Percentiles rank a stretch among this genome's conserved stretches.
Conservation (phyloP, 2,797 vertebrate species). For the Synanceia verrucosa region DNA sequence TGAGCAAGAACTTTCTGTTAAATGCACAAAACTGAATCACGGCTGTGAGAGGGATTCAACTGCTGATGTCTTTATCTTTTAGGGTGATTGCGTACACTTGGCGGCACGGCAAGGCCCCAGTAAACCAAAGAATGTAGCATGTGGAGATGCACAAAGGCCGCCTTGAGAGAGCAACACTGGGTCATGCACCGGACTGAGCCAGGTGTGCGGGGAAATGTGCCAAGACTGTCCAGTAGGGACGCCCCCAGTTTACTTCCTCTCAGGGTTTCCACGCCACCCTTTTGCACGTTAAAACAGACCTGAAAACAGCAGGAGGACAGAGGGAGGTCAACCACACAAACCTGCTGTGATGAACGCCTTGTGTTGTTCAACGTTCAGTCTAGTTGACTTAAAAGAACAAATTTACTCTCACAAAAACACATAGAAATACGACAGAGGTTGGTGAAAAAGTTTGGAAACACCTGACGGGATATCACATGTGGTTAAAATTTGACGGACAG, state of each 20-base stretch:
- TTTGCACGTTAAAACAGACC: slow-evolving; percentile 20
- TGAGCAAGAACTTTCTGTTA: background rate
- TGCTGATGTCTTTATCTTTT: background rate
- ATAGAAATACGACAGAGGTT: background rate
- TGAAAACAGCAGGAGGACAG: background rate
- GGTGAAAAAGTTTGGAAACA: background rate
- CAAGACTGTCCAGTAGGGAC: slow-evolving; percentile 39
- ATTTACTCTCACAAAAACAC: background rate
- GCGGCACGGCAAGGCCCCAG: slow-evolving; percentile 6
- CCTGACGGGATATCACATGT: background rate
- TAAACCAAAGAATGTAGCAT: slow-evolving; percentile 70
- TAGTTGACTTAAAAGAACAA: background rate
- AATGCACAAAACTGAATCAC: slow-evolving; percentile 9
- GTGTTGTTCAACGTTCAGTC: slow-evolving; percentile 29
- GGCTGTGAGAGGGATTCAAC: background rate
- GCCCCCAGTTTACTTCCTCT: slow-evolving; percentile 36
- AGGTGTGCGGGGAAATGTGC: slow-evolving; percentile 76
- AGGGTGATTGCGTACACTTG: background rate
- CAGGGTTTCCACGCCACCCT: slow-evolving; percentile 24
- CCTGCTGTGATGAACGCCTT: slow-evolving; percentile 38
- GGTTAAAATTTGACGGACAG: background rate
- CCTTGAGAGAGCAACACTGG: slow-evolving; percentile 62
- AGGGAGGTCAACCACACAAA: slow-evolving; percentile 12
- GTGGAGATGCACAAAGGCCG: slow-evolving; percentile 71
- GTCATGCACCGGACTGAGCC: slow-evolving; percentile 40